These are phyloP conservation scores for Athrips mouffetella DNA, from an alignment of 2,888 invertebrate species.

Conservation along the genomic window DNA sequence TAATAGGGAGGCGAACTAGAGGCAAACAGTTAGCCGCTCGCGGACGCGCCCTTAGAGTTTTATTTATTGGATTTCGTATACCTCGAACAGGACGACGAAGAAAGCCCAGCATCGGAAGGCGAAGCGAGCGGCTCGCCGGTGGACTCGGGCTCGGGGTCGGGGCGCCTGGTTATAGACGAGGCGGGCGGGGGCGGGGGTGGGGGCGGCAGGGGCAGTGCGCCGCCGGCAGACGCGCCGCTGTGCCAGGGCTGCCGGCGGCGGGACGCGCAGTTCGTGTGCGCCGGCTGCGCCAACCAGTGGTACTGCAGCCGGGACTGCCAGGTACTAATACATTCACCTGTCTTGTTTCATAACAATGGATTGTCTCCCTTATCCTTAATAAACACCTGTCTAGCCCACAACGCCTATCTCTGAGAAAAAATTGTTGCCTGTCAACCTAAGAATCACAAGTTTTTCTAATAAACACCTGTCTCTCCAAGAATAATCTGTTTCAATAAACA, in stretches of 20 bases:
- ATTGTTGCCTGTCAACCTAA: too few relatives aligned
- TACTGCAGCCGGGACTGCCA: conserved; percentile 96
- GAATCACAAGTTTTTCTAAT: too few relatives aligned
- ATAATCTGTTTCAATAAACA: too few relatives aligned
- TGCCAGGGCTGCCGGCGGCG: conserved; percentile 92
- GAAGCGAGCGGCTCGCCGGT: conserved; percentile 41
- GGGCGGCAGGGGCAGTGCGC: too few relatives aligned
- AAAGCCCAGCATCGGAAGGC: conserved; percentile 77
- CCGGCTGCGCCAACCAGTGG: conserved; percentile 95
- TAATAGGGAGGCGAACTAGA: too few relatives aligned
- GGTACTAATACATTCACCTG: conserved; percentile 71
- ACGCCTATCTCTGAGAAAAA: neutral
- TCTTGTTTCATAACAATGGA: too few relatives aligned
- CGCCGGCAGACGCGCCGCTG: conserved; percentile 81
- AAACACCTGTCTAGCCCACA: neutral
- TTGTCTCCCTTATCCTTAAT: neutral
- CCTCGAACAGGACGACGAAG: conserved; percentile 78
- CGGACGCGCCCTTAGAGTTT: neutral
- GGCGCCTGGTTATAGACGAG: conserved; percentile 57
- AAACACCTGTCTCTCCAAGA: too few relatives aligned
- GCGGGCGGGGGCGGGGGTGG: conserved; percentile 58
- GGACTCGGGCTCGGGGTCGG: conserved; percentile 41
- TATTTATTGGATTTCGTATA: conserved; percentile 15
- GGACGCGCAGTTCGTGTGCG: conserved; percentile 92
- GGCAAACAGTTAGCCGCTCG: too few relatives aligned